Base-by-base conservation (phyloP, 2,888 invertebrate genomes). In the Odontothrips loti region DNA sequence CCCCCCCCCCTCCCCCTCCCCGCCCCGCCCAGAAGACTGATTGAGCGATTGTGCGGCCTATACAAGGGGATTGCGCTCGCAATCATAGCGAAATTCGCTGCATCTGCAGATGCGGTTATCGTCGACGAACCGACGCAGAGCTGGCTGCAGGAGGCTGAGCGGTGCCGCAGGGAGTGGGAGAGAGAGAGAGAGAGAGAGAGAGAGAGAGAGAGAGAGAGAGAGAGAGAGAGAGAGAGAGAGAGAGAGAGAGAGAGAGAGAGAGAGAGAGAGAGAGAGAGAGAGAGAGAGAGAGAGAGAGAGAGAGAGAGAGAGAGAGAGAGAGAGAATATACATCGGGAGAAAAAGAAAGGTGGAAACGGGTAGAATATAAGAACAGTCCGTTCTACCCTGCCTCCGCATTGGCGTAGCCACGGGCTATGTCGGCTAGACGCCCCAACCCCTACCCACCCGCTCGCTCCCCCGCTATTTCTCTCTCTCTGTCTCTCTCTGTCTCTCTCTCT, bases 81-180 rank as follows among this genome's bases (percentile, higher is more conserved):
- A 68, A 68, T 68, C 68, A 68, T 20, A 68, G 68, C 23, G 68
- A 68, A 68, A n/a, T 68, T 23, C 68, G 68, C 68, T 68, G 68
- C 68, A 68, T 68, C 68, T 68, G 68, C 68, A 68, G 68, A 68
- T 68, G 68, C 51, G 20, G 34, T 43, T 43, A 43, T 43, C 34
- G 34, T 6, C 34, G 34, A 43, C 34, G 34, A 43, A 43, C 34
- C 34, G 34, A 43, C 34, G 34, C 34, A 43, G 34, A 43, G 34
- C 34, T 43, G 34, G 51, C 17, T 17, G 51, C 51, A 12, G 12
- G 15, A 51, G 17, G 51, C 51, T 17, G 51, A 51, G 51, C 51
- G 51, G 51, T 15, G 51, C 51, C 58, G 15, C 15, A 51, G 15
- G 51, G 20, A 10, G 15, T 12, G 51, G 51, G 15, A 20, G 51